Percentiles rank a stretch among this genome's conserved stretches.
phyloP scores from a whole-genome alignment of 2,113 vertebrate species.

The Nyctereutes procyonoides region DNA sequence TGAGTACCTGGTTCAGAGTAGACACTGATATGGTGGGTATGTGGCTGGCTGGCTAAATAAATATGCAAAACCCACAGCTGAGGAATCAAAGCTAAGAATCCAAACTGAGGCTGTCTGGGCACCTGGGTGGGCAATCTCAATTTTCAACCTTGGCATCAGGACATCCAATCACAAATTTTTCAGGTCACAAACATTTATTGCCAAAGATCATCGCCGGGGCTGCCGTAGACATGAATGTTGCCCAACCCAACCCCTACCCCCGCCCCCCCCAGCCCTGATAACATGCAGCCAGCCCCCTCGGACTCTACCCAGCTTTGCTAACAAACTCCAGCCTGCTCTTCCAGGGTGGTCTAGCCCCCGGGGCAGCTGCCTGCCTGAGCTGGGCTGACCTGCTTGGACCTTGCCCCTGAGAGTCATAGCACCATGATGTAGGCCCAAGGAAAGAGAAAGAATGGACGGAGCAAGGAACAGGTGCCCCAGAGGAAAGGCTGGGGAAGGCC shows the following conservation, averaged over 20 bases:
- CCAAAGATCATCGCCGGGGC: background rate
- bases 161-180: background rate
- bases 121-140: background rate
- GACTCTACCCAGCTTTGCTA: background rate
- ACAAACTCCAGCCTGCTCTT: background rate
- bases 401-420: background rate
- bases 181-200: conserved; percentile 67
- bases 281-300: background rate
- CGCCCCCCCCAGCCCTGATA: background rate
- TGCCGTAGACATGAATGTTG: background rate
- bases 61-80: background rate
- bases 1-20: background rate
- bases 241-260: no score
- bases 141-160: background rate
- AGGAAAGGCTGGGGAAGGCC: background rate
- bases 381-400: background rate
- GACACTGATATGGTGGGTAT: background rate
- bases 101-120: background rate
- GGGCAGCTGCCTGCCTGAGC: background rate
- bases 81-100: background rate
- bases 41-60: background rate
- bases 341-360: no score
- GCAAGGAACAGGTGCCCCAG: background rate
- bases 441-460: background rate
- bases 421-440: background rate